Base-by-base conservation (phyloP, 2,113 vertebrate genomes). In the Callospermophilus lateralis region DNA sequence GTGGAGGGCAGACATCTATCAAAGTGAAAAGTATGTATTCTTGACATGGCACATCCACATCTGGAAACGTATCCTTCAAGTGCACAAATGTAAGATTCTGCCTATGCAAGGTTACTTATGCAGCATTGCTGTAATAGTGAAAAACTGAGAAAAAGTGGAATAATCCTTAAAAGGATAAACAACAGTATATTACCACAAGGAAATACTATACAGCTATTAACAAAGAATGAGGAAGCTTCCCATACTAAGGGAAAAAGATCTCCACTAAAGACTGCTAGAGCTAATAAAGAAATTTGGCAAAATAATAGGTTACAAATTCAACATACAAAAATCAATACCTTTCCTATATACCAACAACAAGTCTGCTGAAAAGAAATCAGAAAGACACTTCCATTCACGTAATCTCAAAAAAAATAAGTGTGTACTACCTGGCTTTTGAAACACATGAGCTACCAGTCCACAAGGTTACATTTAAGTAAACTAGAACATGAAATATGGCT, bases 381-480 rank as follows among this genome's bases (percentile, higher is more conserved):
- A 20, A 58, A 58, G 8, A 58, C 20, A 58, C 1, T 58, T 58
- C 55, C 20, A 24, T 22, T 58, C 55, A 58, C 20, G 7, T 58
- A 22, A 58, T 17, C 55, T 55, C 16, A 55, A 55, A 55, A 55
- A 58, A 58, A 58, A 15, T 51, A 83, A 90, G 58, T 48, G 28
- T 37, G 12, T 85, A 81, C 24, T 55, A 90, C 48, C 32, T 85
- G 45, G 34, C 26, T 65, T 87, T 95, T 77, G 65, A 87, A 83
- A 93, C 45, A 22, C 22, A 51, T 72, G 37, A 73, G 6, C 84
- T 84, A 58, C 42, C 30, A 85, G 26, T 84, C 88, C 26, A n/a
- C 65, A 95, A 94, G 67, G 53, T 80, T 86, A 37, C 65, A 53
- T 81, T 53, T 72, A 87, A 86, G 22, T 63, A 37, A 51, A 77